phyloP scores from a whole-genome alignment of 92 coral and sea anemone genomes.

The Nematostella vectensis region DNA sequence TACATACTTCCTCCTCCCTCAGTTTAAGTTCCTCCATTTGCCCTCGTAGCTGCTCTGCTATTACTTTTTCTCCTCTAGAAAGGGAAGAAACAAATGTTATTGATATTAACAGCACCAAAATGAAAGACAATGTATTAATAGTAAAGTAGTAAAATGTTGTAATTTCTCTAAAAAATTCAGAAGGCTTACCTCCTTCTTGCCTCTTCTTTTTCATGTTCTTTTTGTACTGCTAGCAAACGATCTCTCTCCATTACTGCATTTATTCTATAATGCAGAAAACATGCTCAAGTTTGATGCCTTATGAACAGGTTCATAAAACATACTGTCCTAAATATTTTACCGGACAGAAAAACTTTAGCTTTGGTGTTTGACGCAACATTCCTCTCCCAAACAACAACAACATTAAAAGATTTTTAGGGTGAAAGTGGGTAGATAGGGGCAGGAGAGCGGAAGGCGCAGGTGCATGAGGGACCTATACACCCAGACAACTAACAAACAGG shows the following conservation, averaged over 20 bases:
- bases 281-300: no score
- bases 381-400: no score
- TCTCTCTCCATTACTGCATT: constrained; percentile 89
- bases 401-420: no score
- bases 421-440: no score
- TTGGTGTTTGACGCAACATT: no score
- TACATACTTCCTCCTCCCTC: constrained; percentile 91
- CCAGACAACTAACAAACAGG: no score
- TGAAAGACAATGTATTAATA: not conserved
- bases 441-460: no score
- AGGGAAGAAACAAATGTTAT: not conserved
- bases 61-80: constrained; percentile 63
- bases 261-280: constrained; percentile 27
- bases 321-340: no score
- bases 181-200: constrained; percentile 62
- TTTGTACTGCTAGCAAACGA: constrained; percentile 55
- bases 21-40: constrained; percentile 87
- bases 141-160: no score
- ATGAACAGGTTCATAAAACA: no score
- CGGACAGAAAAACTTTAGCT: no score
- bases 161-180: not conserved
- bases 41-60: constrained; percentile 66
- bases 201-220: constrained; percentile 67
- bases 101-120: not conserved
- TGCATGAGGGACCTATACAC: no score